Conservation (phyloP, 23 tunicate genomes). For the Clavelina lepadiformis region DNA sequence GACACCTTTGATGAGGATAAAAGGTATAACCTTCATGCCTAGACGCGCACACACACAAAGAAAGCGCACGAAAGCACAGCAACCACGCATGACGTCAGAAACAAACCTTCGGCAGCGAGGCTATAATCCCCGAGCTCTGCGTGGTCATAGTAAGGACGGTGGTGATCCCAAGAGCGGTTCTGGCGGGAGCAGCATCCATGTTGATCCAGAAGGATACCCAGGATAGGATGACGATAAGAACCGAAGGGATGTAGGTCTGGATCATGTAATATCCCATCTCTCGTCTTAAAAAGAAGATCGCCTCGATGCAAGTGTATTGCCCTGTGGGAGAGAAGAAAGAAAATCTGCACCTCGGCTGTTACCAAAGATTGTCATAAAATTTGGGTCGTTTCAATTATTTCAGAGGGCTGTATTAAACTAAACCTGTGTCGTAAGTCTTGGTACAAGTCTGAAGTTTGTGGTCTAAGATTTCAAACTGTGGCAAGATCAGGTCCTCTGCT, state of each 20-base stretch:
- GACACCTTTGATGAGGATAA: too few species aligned
- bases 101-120: conserved; percentile 87
- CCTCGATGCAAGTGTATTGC: conserved; percentile 82
- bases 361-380: too few species aligned
- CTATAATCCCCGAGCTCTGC: conserved; percentile 84
- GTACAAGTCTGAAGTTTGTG: conserved; percentile 70
- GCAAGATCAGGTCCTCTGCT: conserved; percentile 52
- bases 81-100: too few species aligned
- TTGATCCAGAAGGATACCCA: conserved; percentile 99
- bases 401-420: too few species aligned
- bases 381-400: too few species aligned
- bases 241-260: conserved; percentile 92
- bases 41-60: too few species aligned
- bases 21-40: too few species aligned
- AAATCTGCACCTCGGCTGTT: too few species aligned
- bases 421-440: conserved; percentile 65
- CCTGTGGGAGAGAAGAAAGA: too few species aligned
- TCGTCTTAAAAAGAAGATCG: conserved; percentile 61
- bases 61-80: too few species aligned
- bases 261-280: conserved; percentile 95
- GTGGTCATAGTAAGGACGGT: conserved; percentile 98
- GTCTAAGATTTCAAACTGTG: conserved; percentile 85
- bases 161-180: conserved; percentile 92
- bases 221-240: conserved; percentile 80
- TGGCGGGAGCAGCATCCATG: conserved; percentile 91